Conservation (phyloP, 2,113 vertebrate genomes). For the Hippoglossus stenolepis region DNA sequence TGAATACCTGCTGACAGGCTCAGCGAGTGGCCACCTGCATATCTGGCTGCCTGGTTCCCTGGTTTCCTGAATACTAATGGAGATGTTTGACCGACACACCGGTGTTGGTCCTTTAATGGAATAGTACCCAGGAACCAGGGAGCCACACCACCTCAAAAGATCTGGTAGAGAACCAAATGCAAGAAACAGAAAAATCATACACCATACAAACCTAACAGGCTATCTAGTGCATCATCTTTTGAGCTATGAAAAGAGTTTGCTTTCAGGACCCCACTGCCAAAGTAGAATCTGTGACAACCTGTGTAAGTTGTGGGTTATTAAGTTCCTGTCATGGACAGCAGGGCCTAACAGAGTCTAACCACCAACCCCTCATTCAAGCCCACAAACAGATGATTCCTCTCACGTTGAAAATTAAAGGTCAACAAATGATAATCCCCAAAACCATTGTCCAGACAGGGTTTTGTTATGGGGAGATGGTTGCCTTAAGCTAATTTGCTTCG, state of each 20-base stretch:
- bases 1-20: conserved; percentile 53
- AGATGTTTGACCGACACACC: conserved; percentile 25
- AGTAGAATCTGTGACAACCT: neutral
- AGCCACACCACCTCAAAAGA: neutral
- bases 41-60: conserved; percentile 25
- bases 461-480: neutral
- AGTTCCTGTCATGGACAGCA: too few species aligned
- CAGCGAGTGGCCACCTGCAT: conserved; percentile 40
- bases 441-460: neutral
- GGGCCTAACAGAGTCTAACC: too few species aligned
- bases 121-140: neutral
- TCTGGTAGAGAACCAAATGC: neutral
- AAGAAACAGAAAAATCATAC: neutral
- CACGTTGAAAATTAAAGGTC: too few species aligned
- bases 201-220: too few species aligned
- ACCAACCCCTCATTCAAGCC: too few species aligned
- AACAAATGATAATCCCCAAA: neutral
- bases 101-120: neutral
- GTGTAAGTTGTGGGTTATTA: neutral
- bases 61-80: conserved; percentile 41
- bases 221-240: too few species aligned
- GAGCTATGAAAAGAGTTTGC: too few species aligned
- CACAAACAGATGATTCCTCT: too few species aligned
- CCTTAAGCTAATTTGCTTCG: too few species aligned
- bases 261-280: too few species aligned